These are phyloP conservation scores for Chiloscyllium plagiosum DNA, from an alignment of 2,113 vertebrate species.

Conservation along the genomic window DNA sequence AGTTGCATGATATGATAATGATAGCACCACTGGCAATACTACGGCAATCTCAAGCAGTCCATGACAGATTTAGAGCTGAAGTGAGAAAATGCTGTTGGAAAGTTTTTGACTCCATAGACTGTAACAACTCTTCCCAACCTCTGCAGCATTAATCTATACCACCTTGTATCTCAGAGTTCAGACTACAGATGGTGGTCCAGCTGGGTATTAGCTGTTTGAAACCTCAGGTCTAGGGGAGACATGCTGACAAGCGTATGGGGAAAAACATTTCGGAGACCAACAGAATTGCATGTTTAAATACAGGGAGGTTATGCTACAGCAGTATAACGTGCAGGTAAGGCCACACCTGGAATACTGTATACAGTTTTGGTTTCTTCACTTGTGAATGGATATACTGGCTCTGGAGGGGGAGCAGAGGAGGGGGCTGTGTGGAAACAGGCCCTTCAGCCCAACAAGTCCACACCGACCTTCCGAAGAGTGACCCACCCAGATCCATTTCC, in stretches of 20 bases:
- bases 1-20: too few relatives aligned
- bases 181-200: not conserved
- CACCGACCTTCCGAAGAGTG: too few relatives aligned
- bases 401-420: too few relatives aligned
- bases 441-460: too few relatives aligned
- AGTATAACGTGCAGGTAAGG: too few relatives aligned
- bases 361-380: too few relatives aligned
- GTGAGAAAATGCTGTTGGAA: not conserved
- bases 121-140: not conserved
- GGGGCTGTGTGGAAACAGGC: too few relatives aligned
- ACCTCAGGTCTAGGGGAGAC: not conserved
- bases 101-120: not conserved
- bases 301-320: too few relatives aligned
- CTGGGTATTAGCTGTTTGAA: not conserved
- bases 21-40: not conserved
- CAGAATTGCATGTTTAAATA: too few relatives aligned
- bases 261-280: not conserved
- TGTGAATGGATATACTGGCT: too few relatives aligned
- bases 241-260: not conserved
- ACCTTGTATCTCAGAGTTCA: not conserved
- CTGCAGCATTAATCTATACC: not conserved
- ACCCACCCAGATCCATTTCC: too few relatives aligned
- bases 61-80: not conserved
- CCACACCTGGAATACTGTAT: too few relatives aligned
- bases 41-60: not conserved